Evolutionary conservation across 2,797 vertebrate genomes (phyloP).

Genomic region (Sebastes jordani): DNA sequence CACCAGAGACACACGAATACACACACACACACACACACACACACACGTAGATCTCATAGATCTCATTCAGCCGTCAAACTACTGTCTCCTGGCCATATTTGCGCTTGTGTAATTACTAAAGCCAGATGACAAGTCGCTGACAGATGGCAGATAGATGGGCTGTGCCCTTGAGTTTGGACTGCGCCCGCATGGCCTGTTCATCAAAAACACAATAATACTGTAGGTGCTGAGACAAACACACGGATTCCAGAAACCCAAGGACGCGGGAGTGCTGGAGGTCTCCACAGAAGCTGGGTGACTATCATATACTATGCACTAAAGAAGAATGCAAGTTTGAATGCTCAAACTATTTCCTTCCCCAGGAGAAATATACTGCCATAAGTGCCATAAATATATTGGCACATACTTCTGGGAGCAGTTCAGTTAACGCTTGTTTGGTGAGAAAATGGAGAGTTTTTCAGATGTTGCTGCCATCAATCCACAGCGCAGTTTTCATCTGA

Average conservation of each 20-base stretch:
- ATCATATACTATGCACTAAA: constrained; percentile 18
- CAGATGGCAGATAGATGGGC: constrained; percentile 73
- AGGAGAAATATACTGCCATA: constrained; percentile 39
- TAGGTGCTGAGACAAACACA: constrained; percentile 35
- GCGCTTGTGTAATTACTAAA: constrained; percentile 74
- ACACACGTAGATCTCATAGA: constrained; percentile 39
- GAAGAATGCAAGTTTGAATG: constrained; percentile 48
- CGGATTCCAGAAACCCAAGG: constrained; percentile 55
- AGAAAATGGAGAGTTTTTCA: constrained; percentile 57
- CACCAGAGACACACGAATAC: constrained; percentile 29
- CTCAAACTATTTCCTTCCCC: constrained; percentile 31
- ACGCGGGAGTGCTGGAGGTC: constrained; percentile 33
- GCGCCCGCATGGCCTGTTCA: constrained; percentile 57
- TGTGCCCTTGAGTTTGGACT: constrained; percentile 66
- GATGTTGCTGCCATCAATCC: constrained; percentile 62
- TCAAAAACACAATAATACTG: constrained; percentile 66
- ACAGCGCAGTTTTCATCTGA: constrained; percentile 55
- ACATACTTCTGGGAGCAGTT: constrained; percentile 61
- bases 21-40: not conserved
- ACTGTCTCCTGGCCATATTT: constrained; percentile 69
- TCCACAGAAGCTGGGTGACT: constrained; percentile 18
- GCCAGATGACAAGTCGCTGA: constrained; percentile 75
- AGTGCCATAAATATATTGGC: constrained; percentile 62
- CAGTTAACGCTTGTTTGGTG: constrained; percentile 57
- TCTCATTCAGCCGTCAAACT: constrained; percentile 56